Conservation (phyloP, 2,888 invertebrate genomes). For the Stenichneumon culpator region DNA sequence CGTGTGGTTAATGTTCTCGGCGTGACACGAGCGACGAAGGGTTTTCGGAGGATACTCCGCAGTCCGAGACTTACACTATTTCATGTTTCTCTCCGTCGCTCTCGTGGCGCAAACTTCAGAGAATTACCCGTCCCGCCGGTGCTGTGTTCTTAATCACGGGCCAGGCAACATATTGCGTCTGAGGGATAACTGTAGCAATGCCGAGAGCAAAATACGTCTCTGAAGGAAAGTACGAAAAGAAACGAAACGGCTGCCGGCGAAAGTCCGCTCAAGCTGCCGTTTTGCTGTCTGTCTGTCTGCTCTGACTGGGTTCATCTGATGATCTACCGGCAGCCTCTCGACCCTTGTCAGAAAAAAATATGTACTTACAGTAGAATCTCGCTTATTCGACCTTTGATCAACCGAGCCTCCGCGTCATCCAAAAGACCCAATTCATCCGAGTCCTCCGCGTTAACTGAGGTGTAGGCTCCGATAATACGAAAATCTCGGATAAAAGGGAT, state of each 20-base stretch:
- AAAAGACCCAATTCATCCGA: too few species aligned
- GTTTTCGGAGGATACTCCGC: background rate
- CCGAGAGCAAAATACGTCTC: background rate
- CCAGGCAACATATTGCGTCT: slow-evolving; percentile 12
- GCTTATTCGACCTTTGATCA: too few species aligned
- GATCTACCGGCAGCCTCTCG: slow-evolving; percentile 8
- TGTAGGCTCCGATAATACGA: too few species aligned
- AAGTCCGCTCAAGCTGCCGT: background rate
- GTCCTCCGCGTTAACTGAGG: too few species aligned
- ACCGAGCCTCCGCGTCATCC: too few species aligned
- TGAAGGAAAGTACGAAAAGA: background rate
- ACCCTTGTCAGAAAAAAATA: background rate
- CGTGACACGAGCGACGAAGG: slow-evolving; percentile 1
- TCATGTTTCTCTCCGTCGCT: background rate
- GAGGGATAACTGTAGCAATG: background rate
- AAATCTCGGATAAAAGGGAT: too few species aligned
- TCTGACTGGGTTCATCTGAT: background rate
- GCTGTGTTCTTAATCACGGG: slow-evolving; percentile 14
- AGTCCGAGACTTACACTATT: background rate
- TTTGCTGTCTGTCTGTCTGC: background rate
- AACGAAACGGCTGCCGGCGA: background rate
- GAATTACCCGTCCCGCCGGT: background rate
- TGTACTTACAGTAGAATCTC: background rate
- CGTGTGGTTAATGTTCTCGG: background rate
- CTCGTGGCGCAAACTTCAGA: background rate